These are phyloP conservation scores for Notarius lentiginosus DNA, from an alignment of 2,113 vertebrate genomes.

Conservation along the genomic window DNA sequence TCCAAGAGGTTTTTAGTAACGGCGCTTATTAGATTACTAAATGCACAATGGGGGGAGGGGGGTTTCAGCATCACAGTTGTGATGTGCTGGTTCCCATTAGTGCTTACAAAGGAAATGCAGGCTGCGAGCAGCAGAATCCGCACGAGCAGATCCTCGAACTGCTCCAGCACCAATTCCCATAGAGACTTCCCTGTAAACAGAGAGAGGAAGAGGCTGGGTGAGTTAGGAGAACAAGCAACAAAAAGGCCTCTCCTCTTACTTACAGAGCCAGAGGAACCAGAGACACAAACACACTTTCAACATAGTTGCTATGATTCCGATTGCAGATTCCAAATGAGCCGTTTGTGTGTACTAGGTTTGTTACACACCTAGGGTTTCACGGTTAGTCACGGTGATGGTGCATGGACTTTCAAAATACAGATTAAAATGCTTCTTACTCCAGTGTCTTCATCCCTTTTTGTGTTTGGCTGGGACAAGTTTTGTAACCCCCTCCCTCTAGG, in stretches of 20 bases:
- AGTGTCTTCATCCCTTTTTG: neutral
- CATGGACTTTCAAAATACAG: neutral
- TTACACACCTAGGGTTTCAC: neutral
- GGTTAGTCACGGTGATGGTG: neutral
- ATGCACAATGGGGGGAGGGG: neutral
- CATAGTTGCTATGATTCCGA: neutral
- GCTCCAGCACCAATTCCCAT: constrained; percentile 76
- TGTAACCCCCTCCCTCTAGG: neutral
- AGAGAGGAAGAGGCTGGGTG: neutral
- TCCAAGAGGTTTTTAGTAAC: neutral
- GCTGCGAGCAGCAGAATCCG: constrained; percentile 77
- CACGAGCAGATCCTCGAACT: constrained; percentile 79
- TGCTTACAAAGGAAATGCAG: constrained; percentile 79
- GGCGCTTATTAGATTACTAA: neutral
- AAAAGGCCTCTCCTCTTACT: constrained; percentile 3
- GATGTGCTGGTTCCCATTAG: constrained; percentile 18
- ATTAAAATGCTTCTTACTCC: neutral
- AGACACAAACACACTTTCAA: neutral
- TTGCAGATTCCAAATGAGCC: neutral
- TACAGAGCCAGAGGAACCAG: neutral
- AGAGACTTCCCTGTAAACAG: constrained; percentile 74
- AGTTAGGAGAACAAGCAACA: constrained; percentile 22
- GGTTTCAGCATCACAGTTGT: constrained; percentile 6
- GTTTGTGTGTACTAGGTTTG: neutral
- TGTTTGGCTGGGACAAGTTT: neutral